phyloP scores from a whole-genome alignment of 2,797 vertebrate genomes.

The Mallotus villosus region DNA sequence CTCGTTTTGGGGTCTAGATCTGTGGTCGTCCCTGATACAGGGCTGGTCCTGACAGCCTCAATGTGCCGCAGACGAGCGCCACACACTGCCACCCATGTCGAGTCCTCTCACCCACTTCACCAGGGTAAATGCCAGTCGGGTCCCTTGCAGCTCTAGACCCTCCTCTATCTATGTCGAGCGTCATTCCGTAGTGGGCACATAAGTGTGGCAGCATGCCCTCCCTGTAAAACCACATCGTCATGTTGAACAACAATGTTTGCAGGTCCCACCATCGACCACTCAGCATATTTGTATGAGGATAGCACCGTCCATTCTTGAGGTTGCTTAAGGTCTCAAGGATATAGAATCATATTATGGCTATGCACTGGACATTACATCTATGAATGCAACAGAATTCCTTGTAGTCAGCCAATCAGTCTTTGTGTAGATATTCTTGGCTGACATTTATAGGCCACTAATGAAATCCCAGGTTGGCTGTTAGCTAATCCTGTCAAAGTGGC shows the following conservation, averaged over 20 bases:
- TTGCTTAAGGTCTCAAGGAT: too few relatives aligned
- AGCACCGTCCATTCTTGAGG: too few relatives aligned
- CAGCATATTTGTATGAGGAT: not conserved
- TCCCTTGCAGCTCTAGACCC: conserved; percentile 55
- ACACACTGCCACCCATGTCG: conserved; percentile 58
- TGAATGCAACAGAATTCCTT: too few relatives aligned
- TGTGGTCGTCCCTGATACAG: conserved; percentile 42
- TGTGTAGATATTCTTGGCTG: not conserved
- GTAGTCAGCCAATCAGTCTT: not conserved
- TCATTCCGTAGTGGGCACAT: conserved; percentile 30
- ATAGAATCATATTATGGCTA: too few relatives aligned
- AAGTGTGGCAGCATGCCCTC: conserved; percentile 35
- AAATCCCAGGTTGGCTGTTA: not conserved
- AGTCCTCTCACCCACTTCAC: conserved; percentile 58
- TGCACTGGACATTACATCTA: too few relatives aligned
- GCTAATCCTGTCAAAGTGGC: conserved; percentile 2
- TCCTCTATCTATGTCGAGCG: conserved; percentile 54
- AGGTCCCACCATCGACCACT: too few relatives aligned
- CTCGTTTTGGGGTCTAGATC: conserved; percentile 19
- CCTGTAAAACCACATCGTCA: not conserved
- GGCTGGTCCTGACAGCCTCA: conserved; percentile 53
- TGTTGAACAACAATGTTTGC: not conserved
- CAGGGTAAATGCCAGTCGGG: conserved; percentile 60
- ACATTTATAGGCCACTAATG: not conserved
- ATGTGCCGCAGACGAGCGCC: conserved; percentile 56